A percentile compares a stretch with the other conserved stretches of the same genome.
These are phyloP conservation scores for Encarsia formosa DNA, from an alignment of 2,888 invertebrate species.

Conservation along the genomic window DNA sequence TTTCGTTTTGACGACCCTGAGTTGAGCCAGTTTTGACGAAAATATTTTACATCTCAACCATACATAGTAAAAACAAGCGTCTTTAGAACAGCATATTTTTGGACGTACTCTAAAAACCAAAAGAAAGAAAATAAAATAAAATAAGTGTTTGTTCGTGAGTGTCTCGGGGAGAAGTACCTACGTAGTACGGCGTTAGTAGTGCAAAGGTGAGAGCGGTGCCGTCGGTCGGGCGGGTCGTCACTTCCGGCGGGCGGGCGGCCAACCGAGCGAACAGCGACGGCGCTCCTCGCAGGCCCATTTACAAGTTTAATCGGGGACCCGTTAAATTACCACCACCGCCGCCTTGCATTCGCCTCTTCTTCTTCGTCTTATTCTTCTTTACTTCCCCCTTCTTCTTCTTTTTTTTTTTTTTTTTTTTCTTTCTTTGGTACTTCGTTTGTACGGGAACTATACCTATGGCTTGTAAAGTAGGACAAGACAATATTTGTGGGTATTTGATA, in stretches of 20 bases:
- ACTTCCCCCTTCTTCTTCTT: too few relatives aligned
- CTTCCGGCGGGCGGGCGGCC: constrained; percentile 49
- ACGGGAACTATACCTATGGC: not conserved
- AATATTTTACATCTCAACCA: too few relatives aligned
- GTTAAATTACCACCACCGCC: constrained; percentile 39
- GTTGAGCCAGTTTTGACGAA: too few relatives aligned
- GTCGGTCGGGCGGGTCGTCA: constrained; percentile 41
- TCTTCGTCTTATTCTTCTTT: not conserved
- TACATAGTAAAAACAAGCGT: too few relatives aligned
- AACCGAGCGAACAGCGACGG: constrained; percentile 36
- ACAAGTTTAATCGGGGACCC: constrained; percentile 51
- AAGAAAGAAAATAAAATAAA: too few relatives aligned
- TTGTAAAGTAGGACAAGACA: not conserved
- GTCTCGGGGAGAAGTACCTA: too few relatives aligned
- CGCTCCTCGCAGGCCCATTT: constrained; percentile 36
- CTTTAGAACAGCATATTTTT: too few relatives aligned
- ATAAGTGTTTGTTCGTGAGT: too few relatives aligned
- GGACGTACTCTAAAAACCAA: too few relatives aligned
- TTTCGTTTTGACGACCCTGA: too few relatives aligned
- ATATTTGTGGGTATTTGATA: not conserved
- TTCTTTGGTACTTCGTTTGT: not conserved
- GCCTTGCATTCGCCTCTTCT: not conserved
- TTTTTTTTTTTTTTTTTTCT: too few relatives aligned
- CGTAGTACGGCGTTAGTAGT: constrained; percentile 49
- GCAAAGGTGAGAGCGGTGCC: constrained; percentile 49